Evolutionary conservation across 2,888 invertebrate species (phyloP).

Genomic region (Eupithecia subfuscata): DNA sequence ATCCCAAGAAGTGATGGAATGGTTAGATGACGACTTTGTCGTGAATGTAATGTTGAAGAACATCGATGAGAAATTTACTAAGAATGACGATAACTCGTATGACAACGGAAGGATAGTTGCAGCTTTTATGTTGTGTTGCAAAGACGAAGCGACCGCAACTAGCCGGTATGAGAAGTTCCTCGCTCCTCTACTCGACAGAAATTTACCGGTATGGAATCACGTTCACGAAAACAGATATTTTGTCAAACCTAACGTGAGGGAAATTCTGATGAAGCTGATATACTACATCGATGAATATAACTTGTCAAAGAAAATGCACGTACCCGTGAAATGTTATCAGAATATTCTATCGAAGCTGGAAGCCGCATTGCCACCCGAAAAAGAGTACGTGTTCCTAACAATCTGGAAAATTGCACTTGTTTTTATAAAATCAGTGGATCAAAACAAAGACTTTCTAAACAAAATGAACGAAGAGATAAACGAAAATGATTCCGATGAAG

Average conservation of each 20-base stretch:
- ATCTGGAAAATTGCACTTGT: conserved; percentile 49
- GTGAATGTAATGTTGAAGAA: conserved; percentile 47
- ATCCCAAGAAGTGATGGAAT: conserved; percentile 49
- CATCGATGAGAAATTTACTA: conserved; percentile 41
- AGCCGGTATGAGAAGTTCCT: conserved; percentile 48
- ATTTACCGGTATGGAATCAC: conserved; percentile 47
- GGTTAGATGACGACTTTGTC: conserved; percentile 53
- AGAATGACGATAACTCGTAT: conserved; percentile 26
- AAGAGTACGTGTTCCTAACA: conserved; percentile 51
- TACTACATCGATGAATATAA: conserved; percentile 21
- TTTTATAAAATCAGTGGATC: conserved; percentile 45
- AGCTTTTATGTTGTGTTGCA: conserved; percentile 49
- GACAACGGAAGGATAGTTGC: conserved; percentile 37
- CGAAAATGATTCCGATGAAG: conserved; percentile 17
- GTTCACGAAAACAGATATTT: conserved; percentile 25
- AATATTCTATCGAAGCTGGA: conserved; percentile 50
- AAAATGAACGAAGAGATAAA: conserved; percentile 24
- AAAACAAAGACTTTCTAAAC: conserved; percentile 35
- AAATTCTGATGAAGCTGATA: conserved; percentile 27
- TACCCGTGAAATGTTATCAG: conserved; percentile 51
- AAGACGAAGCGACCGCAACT: conserved; percentile 50
- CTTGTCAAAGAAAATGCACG: conserved; percentile 47
- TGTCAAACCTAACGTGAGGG: conserved; percentile 28
- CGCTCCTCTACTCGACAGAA: conserved; percentile 47
- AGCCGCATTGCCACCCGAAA: conserved; percentile 38